Percentiles rank a stretch among this genome's conserved stretches.
Conservation (phyloP, 2,113 vertebrate genomes). For the Orycteropus afer region DNA sequence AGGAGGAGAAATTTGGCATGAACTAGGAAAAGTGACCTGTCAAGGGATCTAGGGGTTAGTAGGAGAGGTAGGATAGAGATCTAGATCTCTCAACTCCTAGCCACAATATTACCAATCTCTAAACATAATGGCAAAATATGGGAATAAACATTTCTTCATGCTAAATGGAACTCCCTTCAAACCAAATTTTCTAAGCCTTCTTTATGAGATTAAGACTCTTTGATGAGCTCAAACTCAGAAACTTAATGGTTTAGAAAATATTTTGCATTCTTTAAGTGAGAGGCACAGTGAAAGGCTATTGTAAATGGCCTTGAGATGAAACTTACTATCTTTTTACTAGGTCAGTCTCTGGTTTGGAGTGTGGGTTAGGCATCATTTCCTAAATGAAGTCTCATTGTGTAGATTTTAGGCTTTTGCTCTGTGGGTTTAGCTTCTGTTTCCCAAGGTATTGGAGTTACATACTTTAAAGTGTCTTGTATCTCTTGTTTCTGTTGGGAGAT, state of each 20-base stretch:
- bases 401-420: background rate
- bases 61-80: background rate
- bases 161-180: background rate
- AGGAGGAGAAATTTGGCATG: background rate
- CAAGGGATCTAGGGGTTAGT: background rate
- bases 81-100: background rate
- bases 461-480: background rate
- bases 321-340: accelerated
- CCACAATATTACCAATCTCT: background rate
- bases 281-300: background rate
- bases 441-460: background rate
- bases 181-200: background rate
- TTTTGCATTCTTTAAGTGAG: background rate
- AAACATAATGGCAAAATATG: background rate
- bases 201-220: too few relatives aligned
- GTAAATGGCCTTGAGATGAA: background rate
- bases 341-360: background rate
- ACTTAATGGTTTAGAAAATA: background rate
- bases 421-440: background rate
- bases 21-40: background rate
- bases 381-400: background rate
- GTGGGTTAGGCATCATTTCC: background rate
- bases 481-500: background rate
- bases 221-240: background rate
- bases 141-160: background rate